Conservation (phyloP, 2,113 vertebrate genomes). For the Sterna hirundo region DNA sequence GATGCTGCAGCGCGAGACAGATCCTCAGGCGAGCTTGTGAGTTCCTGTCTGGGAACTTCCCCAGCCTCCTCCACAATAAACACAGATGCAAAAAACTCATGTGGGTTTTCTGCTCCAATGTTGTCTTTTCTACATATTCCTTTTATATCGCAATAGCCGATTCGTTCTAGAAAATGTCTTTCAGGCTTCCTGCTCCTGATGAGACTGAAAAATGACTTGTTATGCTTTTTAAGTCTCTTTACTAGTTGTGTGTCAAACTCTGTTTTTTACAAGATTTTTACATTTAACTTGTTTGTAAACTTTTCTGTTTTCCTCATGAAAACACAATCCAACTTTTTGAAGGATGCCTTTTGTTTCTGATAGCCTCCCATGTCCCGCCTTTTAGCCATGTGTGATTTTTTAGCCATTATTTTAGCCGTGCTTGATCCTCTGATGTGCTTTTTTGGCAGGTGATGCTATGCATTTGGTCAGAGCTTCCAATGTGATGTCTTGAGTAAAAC, state of each 20-base stretch:
- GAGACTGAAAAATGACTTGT: neutral
- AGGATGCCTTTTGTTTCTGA: neutral
- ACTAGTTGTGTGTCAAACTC: neutral
- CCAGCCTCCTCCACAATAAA: neutral
- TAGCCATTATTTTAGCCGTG: neutral
- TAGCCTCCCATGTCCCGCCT: neutral
- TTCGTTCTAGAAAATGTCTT: neutral
- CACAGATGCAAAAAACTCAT: neutral
- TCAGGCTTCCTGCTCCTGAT: neutral
- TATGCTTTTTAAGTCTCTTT: neutral
- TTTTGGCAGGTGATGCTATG: neutral
- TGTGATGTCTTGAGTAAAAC: neutral
- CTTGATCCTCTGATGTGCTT: rapidly evolving
- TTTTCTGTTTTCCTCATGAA: neutral
- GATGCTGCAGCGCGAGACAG: neutral
- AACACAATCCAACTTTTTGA: neutral
- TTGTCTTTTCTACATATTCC: neutral
- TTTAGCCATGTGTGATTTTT: neutral
- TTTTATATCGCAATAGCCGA: neutral
- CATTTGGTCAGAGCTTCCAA: neutral
- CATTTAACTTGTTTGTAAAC: neutral
- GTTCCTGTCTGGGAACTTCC: constrained; percentile 21
- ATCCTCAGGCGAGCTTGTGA: neutral
- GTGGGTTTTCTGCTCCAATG: neutral
- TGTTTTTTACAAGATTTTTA: neutral